phyloP scores from a whole-genome alignment of 2,113 vertebrate species.

The Myotis yumanensis region DNA sequence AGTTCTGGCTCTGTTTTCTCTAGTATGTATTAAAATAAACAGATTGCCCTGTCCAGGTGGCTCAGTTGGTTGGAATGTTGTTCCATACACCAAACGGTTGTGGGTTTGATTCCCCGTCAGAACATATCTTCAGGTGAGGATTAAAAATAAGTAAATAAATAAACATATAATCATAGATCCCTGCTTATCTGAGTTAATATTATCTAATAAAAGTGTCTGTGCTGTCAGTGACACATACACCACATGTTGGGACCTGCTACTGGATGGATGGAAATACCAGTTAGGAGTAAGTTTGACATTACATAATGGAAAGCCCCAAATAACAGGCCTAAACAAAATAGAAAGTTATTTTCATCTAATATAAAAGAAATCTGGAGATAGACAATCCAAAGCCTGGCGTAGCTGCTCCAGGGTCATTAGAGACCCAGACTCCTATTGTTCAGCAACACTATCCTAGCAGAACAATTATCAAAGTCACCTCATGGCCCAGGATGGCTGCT shows the following conservation, averaged over 20 bases:
- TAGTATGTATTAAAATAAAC: constrained; percentile 10
- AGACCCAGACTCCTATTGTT: neutral
- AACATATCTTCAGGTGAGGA: neutral
- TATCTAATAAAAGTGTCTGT: neutral
- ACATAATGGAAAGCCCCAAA: neutral
- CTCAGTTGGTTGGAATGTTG: no score
- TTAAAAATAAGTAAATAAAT: neutral
- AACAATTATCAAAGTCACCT: neutral
- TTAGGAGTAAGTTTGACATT: neutral
- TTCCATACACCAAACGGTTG: neutral
- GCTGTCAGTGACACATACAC: neutral
- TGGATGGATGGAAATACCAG: neutral
- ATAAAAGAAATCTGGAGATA: constrained; percentile 2
- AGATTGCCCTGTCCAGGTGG: neutral
- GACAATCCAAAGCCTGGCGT: neutral
- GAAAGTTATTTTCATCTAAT: neutral
- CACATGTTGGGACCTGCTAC: neutral
- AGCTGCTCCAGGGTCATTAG: neutral
- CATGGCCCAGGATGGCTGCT: neutral
- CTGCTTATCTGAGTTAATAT: neutral
- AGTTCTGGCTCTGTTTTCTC: constrained; percentile 19
- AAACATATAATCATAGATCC: neutral
- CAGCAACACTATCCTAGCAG: neutral
- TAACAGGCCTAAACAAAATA: neutral
- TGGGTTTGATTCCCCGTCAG: neutral